Evolutionary conservation across 2,113 vertebrate genomes (phyloP).

Genomic region (Oreochromis niloticus): DNA sequence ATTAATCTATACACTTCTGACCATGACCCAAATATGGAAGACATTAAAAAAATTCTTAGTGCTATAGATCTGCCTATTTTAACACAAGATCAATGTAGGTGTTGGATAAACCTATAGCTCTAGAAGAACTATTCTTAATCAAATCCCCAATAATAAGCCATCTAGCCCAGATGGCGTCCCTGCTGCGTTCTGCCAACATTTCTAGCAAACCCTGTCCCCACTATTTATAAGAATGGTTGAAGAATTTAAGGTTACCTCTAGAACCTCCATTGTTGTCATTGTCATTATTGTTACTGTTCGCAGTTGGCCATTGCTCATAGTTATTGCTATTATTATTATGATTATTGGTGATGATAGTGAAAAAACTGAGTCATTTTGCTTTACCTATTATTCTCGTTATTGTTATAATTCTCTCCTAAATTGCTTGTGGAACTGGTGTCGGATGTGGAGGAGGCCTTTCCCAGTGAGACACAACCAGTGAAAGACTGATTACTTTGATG

Average conservation of each 20-base stretch:
- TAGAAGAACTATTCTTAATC: neutral
- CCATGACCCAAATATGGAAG: neutral
- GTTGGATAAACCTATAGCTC: neutral
- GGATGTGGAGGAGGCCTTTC: too few species aligned
- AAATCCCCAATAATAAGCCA: neutral
- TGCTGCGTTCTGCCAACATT: neutral
- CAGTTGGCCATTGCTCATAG: too few species aligned
- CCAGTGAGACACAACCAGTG: too few species aligned
- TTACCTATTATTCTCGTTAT: neutral
- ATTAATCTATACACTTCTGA: neutral
- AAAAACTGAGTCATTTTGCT: neutral
- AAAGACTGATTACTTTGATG: too few species aligned
- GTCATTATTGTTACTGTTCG: neutral
- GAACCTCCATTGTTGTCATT: neutral
- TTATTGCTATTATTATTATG: neutral
- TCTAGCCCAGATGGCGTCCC: neutral
- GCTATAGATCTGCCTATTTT: neutral
- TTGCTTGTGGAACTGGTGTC: neutral
- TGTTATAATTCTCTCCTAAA: neutral
- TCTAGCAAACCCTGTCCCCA: neutral
- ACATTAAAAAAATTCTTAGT: neutral
- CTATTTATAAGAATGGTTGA: rapidly evolving
- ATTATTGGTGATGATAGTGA: neutral
- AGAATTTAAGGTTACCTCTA: neutral
- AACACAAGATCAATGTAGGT: neutral